phyloP scores from a whole-genome alignment of 2,797 vertebrate species.

The Pangasius djambal region DNA sequence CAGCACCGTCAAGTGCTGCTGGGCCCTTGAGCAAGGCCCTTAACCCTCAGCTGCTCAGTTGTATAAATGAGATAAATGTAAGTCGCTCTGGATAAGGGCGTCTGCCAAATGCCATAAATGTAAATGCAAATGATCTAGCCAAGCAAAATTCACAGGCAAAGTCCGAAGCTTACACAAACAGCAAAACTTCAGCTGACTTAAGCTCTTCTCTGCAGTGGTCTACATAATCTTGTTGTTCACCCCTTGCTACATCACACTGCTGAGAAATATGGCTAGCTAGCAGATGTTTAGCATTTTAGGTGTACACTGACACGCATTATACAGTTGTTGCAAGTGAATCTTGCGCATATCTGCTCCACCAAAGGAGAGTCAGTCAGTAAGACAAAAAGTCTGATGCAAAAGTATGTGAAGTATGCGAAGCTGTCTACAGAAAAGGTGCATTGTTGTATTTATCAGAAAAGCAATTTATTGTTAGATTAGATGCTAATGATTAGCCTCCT shows the following conservation, averaged over 20 bases:
- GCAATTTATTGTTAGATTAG: not conserved
- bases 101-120: too few relatives aligned
- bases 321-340: not conserved
- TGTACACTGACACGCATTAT: not conserved
- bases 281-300: too few relatives aligned
- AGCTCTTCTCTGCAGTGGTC: not conserved
- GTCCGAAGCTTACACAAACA: not conserved
- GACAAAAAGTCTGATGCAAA: not conserved
- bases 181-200: not conserved
- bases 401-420: too few relatives aligned
- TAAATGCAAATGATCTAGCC: not conserved
- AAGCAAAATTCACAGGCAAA: not conserved
- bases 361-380: not conserved
- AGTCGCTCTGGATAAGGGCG: too few relatives aligned
- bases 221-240: not conserved
- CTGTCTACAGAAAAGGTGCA: not conserved
- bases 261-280: too few relatives aligned
- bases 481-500: not conserved
- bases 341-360: not conserved
- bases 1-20: too few relatives aligned
- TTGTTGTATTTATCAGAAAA: constrained; percentile 4
- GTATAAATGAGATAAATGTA: too few relatives aligned
- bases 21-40: too few relatives aligned
- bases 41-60: too few relatives aligned
- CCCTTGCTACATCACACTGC: too few relatives aligned